Percentiles rank a stretch among this genome's conserved stretches.
phyloP scores from a whole-genome alignment of 2,888 invertebrate species.

The Slavum lentiscoides region DNA sequence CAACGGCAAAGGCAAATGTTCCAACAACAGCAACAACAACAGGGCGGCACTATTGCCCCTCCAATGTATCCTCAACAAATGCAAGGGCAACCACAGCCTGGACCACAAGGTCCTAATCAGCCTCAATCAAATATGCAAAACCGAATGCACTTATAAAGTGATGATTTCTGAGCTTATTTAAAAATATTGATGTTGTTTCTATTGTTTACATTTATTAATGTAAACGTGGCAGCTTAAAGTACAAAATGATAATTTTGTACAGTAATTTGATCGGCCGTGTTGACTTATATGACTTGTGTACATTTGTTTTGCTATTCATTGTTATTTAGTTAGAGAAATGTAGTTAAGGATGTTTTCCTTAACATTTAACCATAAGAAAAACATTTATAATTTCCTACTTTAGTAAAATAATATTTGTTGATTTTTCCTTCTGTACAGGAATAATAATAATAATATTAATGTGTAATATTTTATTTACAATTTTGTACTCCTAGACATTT shows the following conservation, averaged over 20 bases:
- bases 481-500: slow-evolving; percentile 53
- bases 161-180: slow-evolving; percentile 41
- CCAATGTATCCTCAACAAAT: slow-evolving; percentile 54
- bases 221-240: slow-evolving; percentile 52
- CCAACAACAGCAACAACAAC: slow-evolving; percentile 58
- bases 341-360: slow-evolving; percentile 45
- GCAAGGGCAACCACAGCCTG: slow-evolving; percentile 60
- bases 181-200: slow-evolving; percentile 43
- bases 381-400: slow-evolving; percentile 53
- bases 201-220: slow-evolving; percentile 47
- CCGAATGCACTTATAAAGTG: slow-evolving; percentile 47
- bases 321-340: slow-evolving; percentile 52
- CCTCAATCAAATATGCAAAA: slow-evolving; percentile 55
- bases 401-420: slow-evolving; percentile 53
- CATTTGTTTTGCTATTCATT: slow-evolving; percentile 51
- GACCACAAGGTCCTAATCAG: slow-evolving; percentile 58
- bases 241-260: slow-evolving; percentile 51
- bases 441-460: slow-evolving; percentile 49
- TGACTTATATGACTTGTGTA: slow-evolving; percentile 51
- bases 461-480: slow-evolving; percentile 52
- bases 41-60: slow-evolving; percentile 37
- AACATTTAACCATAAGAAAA: slow-evolving; percentile 35
- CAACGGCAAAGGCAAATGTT: slow-evolving; percentile 64
- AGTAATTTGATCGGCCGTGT: slow-evolving; percentile 48
- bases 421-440: slow-evolving; percentile 54